These are phyloP conservation scores for Geophilus truncorum DNA, from an alignment of 2,888 invertebrate genomes.

Conservation along the genomic window DNA sequence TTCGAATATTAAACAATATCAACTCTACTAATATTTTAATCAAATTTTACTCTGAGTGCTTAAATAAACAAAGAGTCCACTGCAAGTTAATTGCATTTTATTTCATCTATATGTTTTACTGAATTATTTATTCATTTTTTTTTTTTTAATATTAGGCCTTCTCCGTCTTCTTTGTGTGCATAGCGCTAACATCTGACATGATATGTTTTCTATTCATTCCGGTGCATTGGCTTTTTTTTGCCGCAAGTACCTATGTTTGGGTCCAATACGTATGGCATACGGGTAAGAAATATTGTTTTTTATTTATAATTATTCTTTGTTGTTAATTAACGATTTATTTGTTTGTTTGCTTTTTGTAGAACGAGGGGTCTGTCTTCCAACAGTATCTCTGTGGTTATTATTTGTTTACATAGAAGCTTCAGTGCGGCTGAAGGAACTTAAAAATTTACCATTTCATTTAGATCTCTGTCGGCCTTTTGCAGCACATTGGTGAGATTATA, in stretches of 20 bases:
- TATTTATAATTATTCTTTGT: not conserved
- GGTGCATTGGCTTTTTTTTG: slow-evolving; percentile 94
- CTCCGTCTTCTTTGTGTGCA: slow-evolving; percentile 95
- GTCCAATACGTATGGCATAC: slow-evolving; percentile 98
- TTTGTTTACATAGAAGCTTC: slow-evolving; percentile 93
- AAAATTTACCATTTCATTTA: slow-evolving; percentile 75
- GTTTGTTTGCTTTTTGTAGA: slow-evolving; percentile 54
- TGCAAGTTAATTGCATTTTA: too few species aligned
- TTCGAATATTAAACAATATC: too few species aligned
- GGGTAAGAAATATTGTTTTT: too few species aligned
- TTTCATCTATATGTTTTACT: too few species aligned
- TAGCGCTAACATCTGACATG: slow-evolving; percentile 96
- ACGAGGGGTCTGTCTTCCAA: slow-evolving; percentile 89
- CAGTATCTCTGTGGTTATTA: slow-evolving; percentile 85
- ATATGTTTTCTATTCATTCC: slow-evolving; percentile 99
- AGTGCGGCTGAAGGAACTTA: slow-evolving; percentile 70
- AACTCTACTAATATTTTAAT: too few species aligned
- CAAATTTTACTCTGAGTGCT: too few species aligned
- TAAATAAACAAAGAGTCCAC: not conserved
- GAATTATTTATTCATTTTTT: not conserved
- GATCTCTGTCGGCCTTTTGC: slow-evolving; percentile 93
- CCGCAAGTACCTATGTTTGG: slow-evolving; percentile 98
- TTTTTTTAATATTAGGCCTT: slow-evolving; percentile 67
- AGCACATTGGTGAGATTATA: slow-evolving; percentile 74
- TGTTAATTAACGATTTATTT: not conserved